These are phyloP conservation scores for Griposia aprilina DNA, from an alignment of 2,888 invertebrate species.

Conservation along the genomic window DNA sequence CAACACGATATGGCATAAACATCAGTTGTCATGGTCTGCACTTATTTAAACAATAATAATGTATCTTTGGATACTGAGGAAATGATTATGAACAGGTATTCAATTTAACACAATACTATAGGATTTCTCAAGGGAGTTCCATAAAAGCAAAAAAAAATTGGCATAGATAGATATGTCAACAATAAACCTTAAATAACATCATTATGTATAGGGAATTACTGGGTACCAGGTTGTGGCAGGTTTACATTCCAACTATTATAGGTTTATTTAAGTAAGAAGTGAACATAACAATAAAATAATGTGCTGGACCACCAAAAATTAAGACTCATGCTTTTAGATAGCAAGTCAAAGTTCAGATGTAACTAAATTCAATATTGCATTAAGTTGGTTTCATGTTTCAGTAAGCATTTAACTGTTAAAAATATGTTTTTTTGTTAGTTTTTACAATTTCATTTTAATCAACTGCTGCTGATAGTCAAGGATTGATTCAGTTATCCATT, in stretches of 20 bases:
- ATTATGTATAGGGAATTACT: not conserved
- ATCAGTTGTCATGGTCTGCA: conserved; percentile 4
- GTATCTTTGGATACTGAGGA: conserved; percentile 1
- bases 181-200: not conserved
- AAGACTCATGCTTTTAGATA: no score
- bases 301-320: no score
- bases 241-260: not conserved
- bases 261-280: not conserved
- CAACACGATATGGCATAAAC: not conserved
- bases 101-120: not conserved
- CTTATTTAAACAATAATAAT: conserved; percentile 19
- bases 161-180: not conserved
- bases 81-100: not conserved
- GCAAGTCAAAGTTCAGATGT: not conserved
- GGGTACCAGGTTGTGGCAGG: not conserved
- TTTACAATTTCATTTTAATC: not conserved
- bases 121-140: not conserved
- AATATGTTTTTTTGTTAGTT: not conserved
- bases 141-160: not conserved
- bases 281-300: not conserved
- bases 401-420: not conserved
- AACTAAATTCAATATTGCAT: not conserved
- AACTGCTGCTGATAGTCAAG: not conserved
- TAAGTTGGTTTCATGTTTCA: not conserved
- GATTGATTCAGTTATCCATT: not conserved